Conservation (phyloP, 2,797 vertebrate species). For the Acrossocheilus wenchowensis region DNA sequence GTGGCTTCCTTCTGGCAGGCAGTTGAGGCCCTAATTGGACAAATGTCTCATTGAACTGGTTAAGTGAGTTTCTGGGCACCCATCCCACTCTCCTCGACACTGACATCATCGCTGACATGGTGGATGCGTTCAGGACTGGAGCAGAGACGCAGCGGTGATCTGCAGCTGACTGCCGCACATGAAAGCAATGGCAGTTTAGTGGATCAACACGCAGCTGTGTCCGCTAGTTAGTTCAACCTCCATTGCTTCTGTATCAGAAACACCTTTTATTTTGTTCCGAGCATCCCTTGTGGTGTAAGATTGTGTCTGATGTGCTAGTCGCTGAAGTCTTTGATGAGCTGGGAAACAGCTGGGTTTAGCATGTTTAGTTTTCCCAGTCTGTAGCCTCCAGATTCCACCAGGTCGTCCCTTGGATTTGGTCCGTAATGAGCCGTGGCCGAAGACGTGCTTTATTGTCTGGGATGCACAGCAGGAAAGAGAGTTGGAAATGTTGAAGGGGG, state of each 20-base stretch:
- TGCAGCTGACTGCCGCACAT: constrained; percentile 71
- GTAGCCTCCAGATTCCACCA: constrained; percentile 35
- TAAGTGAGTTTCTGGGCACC: constrained; percentile 61
- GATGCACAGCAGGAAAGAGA: constrained; percentile 4
- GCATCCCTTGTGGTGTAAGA: constrained; percentile 3
- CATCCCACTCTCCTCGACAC: constrained; percentile 54
- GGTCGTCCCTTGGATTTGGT: constrained; percentile 31
- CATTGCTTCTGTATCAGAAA: not conserved
- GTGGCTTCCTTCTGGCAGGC: constrained; percentile 63
- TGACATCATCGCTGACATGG: constrained; percentile 51
- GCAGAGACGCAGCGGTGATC: constrained; percentile 31
- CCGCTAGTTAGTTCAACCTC: constrained; percentile 50
- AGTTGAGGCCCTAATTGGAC: constrained; percentile 67
- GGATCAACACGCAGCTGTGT: constrained; percentile 72
- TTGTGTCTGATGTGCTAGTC: not conserved
- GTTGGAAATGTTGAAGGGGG: not conserved
- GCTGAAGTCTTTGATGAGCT: constrained; percentile 16
- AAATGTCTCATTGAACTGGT: constrained; percentile 70
- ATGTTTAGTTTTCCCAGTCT: constrained; percentile 31
- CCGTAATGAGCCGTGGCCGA: constrained; percentile 49
- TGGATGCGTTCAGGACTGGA: constrained; percentile 23
- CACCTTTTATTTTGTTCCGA: not conserved
- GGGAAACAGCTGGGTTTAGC: constrained; percentile 14
- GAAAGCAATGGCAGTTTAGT: constrained; percentile 68
- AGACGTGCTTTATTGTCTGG: constrained; percentile 38